Conservation (phyloP, 2,113 vertebrate species). For the Clupea harengus region DNA sequence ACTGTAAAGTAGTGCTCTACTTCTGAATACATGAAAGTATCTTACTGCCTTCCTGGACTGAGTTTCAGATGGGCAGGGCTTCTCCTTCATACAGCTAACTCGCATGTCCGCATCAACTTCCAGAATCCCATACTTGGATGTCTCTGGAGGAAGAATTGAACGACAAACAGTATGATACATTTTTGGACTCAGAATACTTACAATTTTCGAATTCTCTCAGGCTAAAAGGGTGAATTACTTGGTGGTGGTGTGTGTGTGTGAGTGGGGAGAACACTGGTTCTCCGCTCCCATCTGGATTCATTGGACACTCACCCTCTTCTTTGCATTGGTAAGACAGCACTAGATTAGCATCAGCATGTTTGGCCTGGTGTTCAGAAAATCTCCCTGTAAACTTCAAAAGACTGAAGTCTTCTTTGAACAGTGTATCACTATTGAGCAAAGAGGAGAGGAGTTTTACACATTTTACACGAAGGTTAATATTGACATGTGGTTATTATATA, state of each 20-base stretch:
- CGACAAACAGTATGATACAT: background rate
- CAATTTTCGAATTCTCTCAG: background rate
- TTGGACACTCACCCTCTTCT: slow-evolving; percentile 67
- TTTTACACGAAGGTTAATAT: background rate
- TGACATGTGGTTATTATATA: background rate
- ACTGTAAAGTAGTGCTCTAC: background rate
- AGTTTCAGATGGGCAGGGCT: slow-evolving; percentile 69
- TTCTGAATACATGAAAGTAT: background rate
- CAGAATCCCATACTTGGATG: slow-evolving; percentile 75
- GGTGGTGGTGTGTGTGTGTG: no score
- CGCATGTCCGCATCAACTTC: slow-evolving; percentile 65
- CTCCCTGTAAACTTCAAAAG: slow-evolving; percentile 57
- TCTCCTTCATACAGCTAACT: slow-evolving; percentile 72
- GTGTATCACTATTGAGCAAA: slow-evolving; percentile 69
- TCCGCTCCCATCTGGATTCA: background rate
- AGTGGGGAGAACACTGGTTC: background rate
- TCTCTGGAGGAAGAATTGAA: slow-evolving; percentile 60
- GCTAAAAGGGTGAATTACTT: background rate
- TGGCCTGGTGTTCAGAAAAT: slow-evolving; percentile 59
- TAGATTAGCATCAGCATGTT: slow-evolving; percentile 59
- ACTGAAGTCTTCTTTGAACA: slow-evolving; percentile 79
- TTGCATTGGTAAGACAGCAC: slow-evolving; percentile 73
- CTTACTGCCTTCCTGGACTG: slow-evolving; percentile 72
- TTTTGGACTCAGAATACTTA: background rate
- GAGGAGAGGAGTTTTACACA: background rate